Evolutionary conservation across 1,140 invertebrate genomes (phyloP).

Genomic region (Sarcophaga bullata): DNA sequence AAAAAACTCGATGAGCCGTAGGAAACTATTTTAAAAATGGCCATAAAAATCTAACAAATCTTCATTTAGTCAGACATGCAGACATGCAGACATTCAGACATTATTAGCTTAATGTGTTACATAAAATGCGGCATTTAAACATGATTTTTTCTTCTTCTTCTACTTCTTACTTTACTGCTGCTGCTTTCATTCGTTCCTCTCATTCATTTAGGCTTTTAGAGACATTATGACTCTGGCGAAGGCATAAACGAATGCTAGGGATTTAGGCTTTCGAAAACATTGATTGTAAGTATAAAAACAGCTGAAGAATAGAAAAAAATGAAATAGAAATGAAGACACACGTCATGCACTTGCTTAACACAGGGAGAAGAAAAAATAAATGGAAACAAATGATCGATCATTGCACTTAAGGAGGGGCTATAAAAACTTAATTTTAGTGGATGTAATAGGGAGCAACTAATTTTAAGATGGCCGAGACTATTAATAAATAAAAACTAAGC

Average conservation of each 20-base stretch:
- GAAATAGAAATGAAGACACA: neutral
- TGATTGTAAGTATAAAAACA: neutral
- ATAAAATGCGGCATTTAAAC: neutral
- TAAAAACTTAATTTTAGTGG: neutral
- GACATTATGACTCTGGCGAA: no score
- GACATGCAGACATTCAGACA: slow-evolving; percentile 23
- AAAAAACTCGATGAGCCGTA: neutral
- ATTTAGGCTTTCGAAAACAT: neutral
- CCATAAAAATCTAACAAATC: slow-evolving; percentile 21
- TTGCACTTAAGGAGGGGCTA: neutral
- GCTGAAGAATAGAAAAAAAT: neutral
- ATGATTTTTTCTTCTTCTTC: neutral
- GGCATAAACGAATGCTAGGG: neutral
- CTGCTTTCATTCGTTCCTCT: no score
- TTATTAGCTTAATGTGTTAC: slow-evolving; percentile 7
- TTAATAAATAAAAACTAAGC: no score
- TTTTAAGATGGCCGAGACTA: no score
- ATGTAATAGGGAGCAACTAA: neutral
- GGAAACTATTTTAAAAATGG: slow-evolving; percentile 22
- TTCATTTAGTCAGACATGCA: slow-evolving; percentile 21
- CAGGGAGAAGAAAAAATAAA: neutral
- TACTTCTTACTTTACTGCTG: no score
- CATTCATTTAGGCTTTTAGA: no score
- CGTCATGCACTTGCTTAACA: slow-evolving; percentile 9
- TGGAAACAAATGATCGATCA: neutral